phyloP scores from a whole-genome alignment of 2,113 vertebrate genomes.

The Bombycilla garrulus region DNA sequence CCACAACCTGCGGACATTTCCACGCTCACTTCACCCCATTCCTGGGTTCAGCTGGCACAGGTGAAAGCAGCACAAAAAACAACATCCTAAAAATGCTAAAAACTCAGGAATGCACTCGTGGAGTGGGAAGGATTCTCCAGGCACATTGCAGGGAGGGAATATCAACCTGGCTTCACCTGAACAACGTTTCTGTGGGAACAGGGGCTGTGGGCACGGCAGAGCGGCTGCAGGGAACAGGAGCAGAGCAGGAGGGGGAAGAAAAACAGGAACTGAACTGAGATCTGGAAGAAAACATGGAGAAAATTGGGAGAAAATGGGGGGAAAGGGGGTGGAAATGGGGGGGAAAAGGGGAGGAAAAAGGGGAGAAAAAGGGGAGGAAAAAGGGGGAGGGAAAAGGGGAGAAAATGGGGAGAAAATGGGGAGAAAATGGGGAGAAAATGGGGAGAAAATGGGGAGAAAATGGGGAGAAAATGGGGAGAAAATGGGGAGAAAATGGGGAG shows the following conservation, averaged over 20 bases:
- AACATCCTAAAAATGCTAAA: not conserved
- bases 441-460: not conserved
- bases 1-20: not conserved
- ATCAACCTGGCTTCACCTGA: not conserved
- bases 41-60: not conserved
- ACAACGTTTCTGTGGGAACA: not conserved
- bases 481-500: not conserved
- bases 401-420: not conserved
- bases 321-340: not conserved
- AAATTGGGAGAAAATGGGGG: not conserved
- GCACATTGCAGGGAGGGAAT: not conserved
- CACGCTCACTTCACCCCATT: rapidly evolving
- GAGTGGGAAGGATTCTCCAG: not conserved
- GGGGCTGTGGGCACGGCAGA: not conserved
- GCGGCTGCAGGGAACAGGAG: not conserved
- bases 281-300: not conserved
- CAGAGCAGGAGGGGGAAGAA: not conserved
- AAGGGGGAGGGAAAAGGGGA: too few species aligned
- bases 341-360: too few species aligned
- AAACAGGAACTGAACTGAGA: not conserved
- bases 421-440: not conserved
- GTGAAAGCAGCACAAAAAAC: not conserved
- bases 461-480: too few species aligned
- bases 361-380: not conserved
- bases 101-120: not conserved